Percentiles rank a stretch among this genome's conserved stretches.
Evolutionary conservation across 2,113 vertebrate genomes (phyloP).

Genomic region (Leptosomus discolor): DNA sequence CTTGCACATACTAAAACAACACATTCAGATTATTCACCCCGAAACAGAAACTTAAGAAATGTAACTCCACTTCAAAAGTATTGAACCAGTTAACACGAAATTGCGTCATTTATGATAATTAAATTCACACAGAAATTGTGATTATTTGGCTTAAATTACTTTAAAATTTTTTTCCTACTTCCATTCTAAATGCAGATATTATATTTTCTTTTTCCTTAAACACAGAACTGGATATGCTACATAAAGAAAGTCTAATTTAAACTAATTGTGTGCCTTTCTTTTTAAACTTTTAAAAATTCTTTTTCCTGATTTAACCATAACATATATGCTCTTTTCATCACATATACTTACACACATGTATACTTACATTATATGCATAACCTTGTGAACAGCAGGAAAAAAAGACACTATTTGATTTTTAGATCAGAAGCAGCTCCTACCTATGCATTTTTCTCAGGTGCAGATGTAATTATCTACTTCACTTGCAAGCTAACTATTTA

Average conservation of each 20-base stretch:
- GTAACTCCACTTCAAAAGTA: background rate
- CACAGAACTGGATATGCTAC: background rate
- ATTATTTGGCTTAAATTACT: background rate
- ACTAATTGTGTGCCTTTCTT: background rate
- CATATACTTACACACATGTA: background rate
- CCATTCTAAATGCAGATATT: background rate
- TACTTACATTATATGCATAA: background rate
- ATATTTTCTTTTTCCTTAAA: background rate
- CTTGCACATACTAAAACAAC: fast-evolving
- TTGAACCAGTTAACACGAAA: background rate
- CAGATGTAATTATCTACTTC: background rate
- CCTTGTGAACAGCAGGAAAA: background rate
- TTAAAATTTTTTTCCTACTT: background rate
- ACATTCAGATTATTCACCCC: background rate
- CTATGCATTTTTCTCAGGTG: background rate
- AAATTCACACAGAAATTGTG: background rate
- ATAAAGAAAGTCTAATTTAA: background rate
- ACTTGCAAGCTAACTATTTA: background rate
- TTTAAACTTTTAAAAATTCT: background rate
- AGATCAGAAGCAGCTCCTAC: background rate
- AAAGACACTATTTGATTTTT: background rate
- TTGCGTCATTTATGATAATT: background rate
- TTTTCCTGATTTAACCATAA: background rate
- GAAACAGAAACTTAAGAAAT: background rate
- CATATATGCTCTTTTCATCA: background rate